These are phyloP conservation scores for Lasiurus cinereus DNA, from an alignment of 2,113 vertebrate genomes.

Conservation along the genomic window DNA sequence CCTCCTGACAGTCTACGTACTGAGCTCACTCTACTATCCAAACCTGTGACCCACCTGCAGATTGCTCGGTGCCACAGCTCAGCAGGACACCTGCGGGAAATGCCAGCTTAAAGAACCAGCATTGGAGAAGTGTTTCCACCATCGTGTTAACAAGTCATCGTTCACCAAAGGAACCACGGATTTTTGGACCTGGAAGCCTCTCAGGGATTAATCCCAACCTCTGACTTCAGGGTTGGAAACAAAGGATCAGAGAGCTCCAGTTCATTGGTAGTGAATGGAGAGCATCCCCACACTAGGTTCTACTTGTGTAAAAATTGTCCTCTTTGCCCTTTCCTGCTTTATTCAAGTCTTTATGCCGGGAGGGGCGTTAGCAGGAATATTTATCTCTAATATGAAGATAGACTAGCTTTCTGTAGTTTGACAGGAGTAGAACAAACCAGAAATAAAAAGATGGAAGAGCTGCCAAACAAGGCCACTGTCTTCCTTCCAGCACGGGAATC, in stretches of 20 bases:
- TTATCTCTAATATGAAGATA: neutral
- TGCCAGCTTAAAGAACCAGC: neutral
- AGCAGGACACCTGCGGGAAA: neutral
- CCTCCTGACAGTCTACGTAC: neutral
- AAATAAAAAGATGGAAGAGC: conserved; percentile 21
- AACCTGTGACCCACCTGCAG: neutral
- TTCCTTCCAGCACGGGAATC: neutral
- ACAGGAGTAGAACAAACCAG: conserved; percentile 24
- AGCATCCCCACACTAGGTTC: neutral
- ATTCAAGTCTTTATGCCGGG: neutral
- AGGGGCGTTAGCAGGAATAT: neutral
- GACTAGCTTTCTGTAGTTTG: neutral
- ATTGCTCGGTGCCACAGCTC: neutral
- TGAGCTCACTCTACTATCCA: neutral
- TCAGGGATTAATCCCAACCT: neutral
- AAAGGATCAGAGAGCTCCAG: neutral
- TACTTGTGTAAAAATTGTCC: neutral
- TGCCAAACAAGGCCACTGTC: conserved; percentile 37
- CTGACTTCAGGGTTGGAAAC: neutral
- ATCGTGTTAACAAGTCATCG: neutral
- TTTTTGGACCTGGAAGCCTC: neutral
- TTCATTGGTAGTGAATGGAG: neutral
- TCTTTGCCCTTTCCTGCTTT: neutral
- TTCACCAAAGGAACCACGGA: neutral
- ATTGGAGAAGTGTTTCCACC: neutral